A percentile compares a stretch with the other conserved stretches of the same genome.
These are phyloP conservation scores for Physeter macrocephalus DNA, from an alignment of 2,113 vertebrate genomes.

Conservation along the genomic window DNA sequence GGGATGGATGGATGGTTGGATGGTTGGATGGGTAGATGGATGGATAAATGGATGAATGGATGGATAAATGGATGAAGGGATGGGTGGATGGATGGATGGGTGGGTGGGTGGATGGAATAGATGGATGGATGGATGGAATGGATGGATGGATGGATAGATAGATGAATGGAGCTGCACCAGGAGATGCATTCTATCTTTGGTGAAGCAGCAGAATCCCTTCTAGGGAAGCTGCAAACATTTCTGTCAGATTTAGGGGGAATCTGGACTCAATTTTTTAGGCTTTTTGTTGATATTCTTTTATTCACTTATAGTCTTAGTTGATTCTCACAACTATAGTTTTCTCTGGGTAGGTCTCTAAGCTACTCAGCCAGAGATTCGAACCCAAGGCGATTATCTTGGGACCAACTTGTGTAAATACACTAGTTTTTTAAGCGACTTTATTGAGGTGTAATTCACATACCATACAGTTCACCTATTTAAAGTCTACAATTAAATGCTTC, in stretches of 20 bases:
- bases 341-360: not conserved
- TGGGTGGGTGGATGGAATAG: not conserved
- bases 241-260: not conserved
- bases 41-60: too few relatives aligned
- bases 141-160: not conserved
- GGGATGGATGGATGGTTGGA: not conserved
- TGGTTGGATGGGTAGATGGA: rapidly evolving
- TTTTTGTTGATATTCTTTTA: not conserved
- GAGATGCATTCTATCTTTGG: not conserved
- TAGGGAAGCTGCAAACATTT: not conserved
- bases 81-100: not conserved
- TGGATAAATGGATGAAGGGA: not conserved
- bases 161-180: not conserved
- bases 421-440: not conserved
- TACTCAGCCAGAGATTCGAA: not conserved
- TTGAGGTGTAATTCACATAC: not conserved
- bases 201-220: not conserved
- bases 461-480: not conserved
- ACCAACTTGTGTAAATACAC: not conserved
- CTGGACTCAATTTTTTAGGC: not conserved
- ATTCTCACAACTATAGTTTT: not conserved
- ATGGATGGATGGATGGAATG: not conserved
- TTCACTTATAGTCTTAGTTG: not conserved
- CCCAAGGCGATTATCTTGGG: not conserved
- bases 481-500: not conserved